Percentiles rank a stretch among this genome's conserved stretches.
Evolutionary conservation across 2,888 invertebrate genomes (phyloP).

Genomic region (Chrysina gloriosa): DNA sequence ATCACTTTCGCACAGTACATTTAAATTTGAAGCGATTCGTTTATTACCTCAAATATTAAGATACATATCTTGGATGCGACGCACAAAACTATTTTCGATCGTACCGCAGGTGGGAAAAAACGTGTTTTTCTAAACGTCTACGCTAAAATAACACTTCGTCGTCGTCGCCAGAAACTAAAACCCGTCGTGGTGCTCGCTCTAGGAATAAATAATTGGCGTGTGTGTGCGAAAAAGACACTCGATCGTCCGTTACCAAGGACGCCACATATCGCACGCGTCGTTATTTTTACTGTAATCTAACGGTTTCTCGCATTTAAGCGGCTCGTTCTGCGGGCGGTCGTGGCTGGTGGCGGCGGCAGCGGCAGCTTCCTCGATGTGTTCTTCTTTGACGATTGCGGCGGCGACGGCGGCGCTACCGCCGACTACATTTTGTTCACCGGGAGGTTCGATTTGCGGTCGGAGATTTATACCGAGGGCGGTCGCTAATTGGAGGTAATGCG

Average conservation of each 20-base stretch:
- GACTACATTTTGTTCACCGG: constrained; percentile 41
- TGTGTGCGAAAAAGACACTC: neutral
- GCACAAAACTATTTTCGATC: no score
- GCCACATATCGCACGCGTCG: constrained; percentile 67
- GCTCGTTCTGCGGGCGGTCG: constrained; percentile 6
- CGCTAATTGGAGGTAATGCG: constrained; percentile 72
- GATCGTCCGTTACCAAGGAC: constrained; percentile 65
- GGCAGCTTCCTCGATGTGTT: constrained; percentile 45
- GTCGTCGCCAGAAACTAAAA: no score
- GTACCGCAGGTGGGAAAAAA: no score
- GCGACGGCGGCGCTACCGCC: constrained; percentile 22
- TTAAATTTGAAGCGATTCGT: no score
- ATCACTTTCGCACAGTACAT: no score
- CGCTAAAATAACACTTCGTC: no score
- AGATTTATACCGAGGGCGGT: constrained; percentile 66
- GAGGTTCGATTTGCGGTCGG: constrained; percentile 53
- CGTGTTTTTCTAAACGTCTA: no score
- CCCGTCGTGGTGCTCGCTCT: no score
- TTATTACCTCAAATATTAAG: no score
- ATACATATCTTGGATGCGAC: no score
- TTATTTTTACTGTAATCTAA: constrained; percentile 67
- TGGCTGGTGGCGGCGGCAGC: constrained; percentile 44
- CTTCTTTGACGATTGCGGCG: constrained; percentile 30
- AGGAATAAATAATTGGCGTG: no score
- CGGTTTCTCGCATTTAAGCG: constrained; percentile 62